Base-by-base conservation (phyloP, 2,797 vertebrate species). In the Choloepus didactylus region DNA sequence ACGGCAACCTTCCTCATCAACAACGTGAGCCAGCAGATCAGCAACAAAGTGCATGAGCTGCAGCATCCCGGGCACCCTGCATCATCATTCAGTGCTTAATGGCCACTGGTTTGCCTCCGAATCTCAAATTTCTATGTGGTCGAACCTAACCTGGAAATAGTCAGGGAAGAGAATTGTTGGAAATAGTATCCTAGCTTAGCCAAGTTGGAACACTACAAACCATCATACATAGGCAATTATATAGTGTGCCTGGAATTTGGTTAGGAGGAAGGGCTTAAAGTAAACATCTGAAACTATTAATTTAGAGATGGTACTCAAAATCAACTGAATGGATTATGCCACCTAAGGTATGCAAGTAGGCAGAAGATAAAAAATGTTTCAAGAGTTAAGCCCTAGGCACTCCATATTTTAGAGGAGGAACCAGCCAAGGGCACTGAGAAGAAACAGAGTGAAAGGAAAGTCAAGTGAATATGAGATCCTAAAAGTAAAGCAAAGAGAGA, bases 221-320 rank as follows among this genome's bases (percentile, higher is more conserved):
- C 27, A 29, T 15, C 3, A 0, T 0, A 8, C 12, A 12, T 5
- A 19, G 23, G 46, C 12, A 59, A 6, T 46, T 86, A 19, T 15
- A 16, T 1, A 15, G 44, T 66, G 21, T 49, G 15, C 15, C 4
- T 60, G 54, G 49, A 83, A 60, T 38, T 54, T 23, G 67, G 38
- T 18, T 10, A 89, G 31, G 31, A 56, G 3, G 25, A 44, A 16
- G 46, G 19, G 70, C 9, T 77, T 59, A 16, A 6, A 18, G 10
- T 44, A 21, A 6, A 51, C 0, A 5, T 27, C 44, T 86, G 69
- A 31, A 44, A 77, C 76, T 72, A 51, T 25, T 83, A 31, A 2
- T 46, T 77, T 23, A 66, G 31, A 38, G 3, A 0, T 60, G 3
- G 10, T 62, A 38, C 38, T 59, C 18, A 66, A 29, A 54, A 16